Base-by-base conservation (phyloP, 2,113 vertebrate species). In the Phodopus roborovskii region DNA sequence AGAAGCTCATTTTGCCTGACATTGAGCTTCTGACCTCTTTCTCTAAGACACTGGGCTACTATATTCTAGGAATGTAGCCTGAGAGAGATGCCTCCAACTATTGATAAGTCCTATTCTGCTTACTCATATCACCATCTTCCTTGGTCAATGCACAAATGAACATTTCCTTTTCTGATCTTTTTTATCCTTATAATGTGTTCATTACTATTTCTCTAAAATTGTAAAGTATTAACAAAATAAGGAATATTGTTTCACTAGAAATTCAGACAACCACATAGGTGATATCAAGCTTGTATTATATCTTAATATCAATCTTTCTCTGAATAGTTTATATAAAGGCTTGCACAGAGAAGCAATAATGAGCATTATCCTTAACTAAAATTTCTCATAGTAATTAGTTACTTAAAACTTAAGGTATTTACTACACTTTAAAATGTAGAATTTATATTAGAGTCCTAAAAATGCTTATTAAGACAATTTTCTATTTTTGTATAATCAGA, bases 331-430 rank as follows among this genome's bases (percentile, higher is more conserved):
- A 58, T 48, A 58, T 39, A 81, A 92, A 87, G 17, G 45, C 92
- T 58, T 68, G 0, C 2, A 93, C 5, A 68, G 15, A 90, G 53
- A 77, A 26, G 0, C 28, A 96, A 60, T 42, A 83, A 81, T 90
- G 62, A 97, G 91, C 45, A 75, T 56, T 77, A 88, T 50, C 53
- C 86, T 87, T 97, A 94, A 74, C 73, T 58, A 45, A 75, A 66
- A 94, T 82, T 92, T 89, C 89, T 71, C 91, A 75, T 30, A 97
- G 56, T 96, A 94, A 90, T 82, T 70, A 79, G 92, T 1, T 45
- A 90, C 90, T 95, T 96, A 50, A 94, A 97, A 92, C 82, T 58
- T 9, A 94, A 96, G 75, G 33, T 83, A 74, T 86, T 92, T 62
- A 97, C 64, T 87, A 39, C 71, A 13, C 88, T 66, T 33, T 96